A percentile compares a stretch with the other conserved stretches of the same genome.
Conservation (phyloP, 2,113 vertebrate species). For the Aleadryas rufinucha region DNA sequence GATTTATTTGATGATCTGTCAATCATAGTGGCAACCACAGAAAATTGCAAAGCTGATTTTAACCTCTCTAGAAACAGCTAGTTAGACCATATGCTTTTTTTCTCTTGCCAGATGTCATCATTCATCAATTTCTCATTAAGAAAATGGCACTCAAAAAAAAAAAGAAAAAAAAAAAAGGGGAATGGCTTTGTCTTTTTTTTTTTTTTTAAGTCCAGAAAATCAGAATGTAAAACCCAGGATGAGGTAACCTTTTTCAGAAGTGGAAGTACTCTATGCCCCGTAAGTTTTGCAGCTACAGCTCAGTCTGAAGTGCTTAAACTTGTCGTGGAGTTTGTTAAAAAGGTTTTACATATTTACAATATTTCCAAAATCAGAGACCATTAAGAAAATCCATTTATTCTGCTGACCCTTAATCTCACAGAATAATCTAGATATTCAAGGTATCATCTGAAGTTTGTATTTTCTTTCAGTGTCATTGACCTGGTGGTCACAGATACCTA, state of each 20-base stretch:
- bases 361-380: not conserved
- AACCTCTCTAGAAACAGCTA: conserved; percentile 79
- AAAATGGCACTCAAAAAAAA: conserved; percentile 57
- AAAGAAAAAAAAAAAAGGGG: not conserved
- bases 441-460: not conserved
- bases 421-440: not conserved
- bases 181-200: not conserved
- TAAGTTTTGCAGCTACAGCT: not conserved
- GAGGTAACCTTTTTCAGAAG: not conserved
- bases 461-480: not conserved
- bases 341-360: not conserved
- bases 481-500: not conserved
- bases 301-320: not conserved
- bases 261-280: not conserved
- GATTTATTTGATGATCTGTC: conserved; percentile 79
- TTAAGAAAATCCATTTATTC: not conserved
- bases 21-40: conserved; percentile 74
- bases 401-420: not conserved
- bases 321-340: not conserved
- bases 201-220: conserved; percentile 8
- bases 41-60: conserved; percentile 76
- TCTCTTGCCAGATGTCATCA: conserved; percentile 76
- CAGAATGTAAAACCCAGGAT: not conserved
- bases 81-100: conserved; percentile 77
- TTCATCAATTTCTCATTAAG: conserved; percentile 82